phyloP scores from a whole-genome alignment of 2,113 vertebrate species.

The Pao palembangensis region DNA sequence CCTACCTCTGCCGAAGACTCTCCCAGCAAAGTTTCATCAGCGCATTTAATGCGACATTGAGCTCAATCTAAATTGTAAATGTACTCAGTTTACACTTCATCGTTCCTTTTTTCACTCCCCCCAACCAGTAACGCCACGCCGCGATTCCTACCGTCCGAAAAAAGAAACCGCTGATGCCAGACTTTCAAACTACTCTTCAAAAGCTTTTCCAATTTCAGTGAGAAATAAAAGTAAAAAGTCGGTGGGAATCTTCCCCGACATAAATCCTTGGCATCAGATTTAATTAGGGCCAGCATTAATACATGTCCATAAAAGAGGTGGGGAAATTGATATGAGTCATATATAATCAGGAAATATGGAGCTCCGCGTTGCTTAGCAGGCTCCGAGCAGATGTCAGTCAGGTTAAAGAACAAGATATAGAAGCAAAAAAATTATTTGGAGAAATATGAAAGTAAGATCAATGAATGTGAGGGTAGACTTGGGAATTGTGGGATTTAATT shows the following conservation, averaged over 20 bases:
- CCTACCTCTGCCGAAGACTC: conserved; percentile 39
- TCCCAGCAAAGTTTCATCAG: conserved; percentile 17
- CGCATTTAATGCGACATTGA: conserved; percentile 3
- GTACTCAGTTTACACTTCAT: conserved; percentile 15
- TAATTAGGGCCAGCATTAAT: conserved; percentile 41
- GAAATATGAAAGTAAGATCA: conserved; percentile 46
- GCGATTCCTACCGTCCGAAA: not conserved
- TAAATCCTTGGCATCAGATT: conserved; percentile 50
- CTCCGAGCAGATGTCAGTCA: conserved; percentile 23
- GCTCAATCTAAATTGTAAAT: conserved; percentile 43
- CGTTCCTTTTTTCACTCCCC: not conserved
- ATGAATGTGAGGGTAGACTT: conserved; percentile 46
- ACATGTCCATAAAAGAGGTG: conserved; percentile 48
- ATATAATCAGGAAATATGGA: conserved; percentile 45
- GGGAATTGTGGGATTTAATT: conserved; percentile 53
- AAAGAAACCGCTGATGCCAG: conserved; percentile 36
- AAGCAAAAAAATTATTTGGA: conserved; percentile 24
- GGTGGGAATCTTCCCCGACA: conserved; percentile 41
- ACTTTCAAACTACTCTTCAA: conserved; percentile 31
- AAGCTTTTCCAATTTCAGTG: conserved; percentile 27
- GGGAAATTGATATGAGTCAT: conserved; percentile 50
- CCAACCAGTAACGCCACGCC: not conserved
- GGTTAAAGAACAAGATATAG: conserved; percentile 32
- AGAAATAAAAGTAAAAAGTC: conserved; percentile 5
- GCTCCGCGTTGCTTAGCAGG: conserved; percentile 7